Base-by-base conservation (phyloP, 2,797 vertebrate species). In the Parambassis ranga region DNA sequence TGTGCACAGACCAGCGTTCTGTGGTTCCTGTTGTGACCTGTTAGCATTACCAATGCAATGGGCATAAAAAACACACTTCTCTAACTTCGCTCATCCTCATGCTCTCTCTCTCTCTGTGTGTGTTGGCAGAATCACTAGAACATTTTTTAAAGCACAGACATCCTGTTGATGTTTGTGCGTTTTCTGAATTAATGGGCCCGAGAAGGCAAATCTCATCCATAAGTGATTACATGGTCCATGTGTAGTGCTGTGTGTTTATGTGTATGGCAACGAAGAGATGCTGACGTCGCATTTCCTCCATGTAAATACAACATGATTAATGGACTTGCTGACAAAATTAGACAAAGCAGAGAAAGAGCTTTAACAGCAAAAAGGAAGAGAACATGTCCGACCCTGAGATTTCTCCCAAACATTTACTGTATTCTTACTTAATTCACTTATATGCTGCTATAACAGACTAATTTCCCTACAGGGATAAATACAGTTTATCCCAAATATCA, bases 251-350 rank as follows among this genome's bases (percentile, higher is more conserved):
- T 63, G 70, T 61, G 24, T 31, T 15, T 65, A 56, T 76, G 52
- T 44, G 22, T 24, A 33, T 43, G 44, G 32, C 19, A 19, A 18
- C 3, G 5, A 31, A 7, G 22, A 14, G 39, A 4, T 43, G 82
- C 85, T 88, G 86, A 88, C 71, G 59, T 7, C 19, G 71, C 65
- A 52, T 69, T 78, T 75, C 32, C 49, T 59, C 23, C 38, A 65
- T 74, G 73, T 74, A 76, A 87, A 83, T 71, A 69, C 46, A 59
- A 66, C 60, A 55, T 85, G 83, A 88, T 88, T 84, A 87, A 90
- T 88, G 57, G 71, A 61, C 37, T 51, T 39, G 6, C 13, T 33
- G 42, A 26, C 42, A 39, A 72, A 62, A 76, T 66, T 31, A 71
- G 66, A 73, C 13, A 1, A 33, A 47, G 30, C 19, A 15, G 24